Percentiles rank a stretch among this genome's conserved stretches.
Evolutionary conservation across 1,140 invertebrate genomes (phyloP).

Genomic region (Dreissena rostriformis): DNA sequence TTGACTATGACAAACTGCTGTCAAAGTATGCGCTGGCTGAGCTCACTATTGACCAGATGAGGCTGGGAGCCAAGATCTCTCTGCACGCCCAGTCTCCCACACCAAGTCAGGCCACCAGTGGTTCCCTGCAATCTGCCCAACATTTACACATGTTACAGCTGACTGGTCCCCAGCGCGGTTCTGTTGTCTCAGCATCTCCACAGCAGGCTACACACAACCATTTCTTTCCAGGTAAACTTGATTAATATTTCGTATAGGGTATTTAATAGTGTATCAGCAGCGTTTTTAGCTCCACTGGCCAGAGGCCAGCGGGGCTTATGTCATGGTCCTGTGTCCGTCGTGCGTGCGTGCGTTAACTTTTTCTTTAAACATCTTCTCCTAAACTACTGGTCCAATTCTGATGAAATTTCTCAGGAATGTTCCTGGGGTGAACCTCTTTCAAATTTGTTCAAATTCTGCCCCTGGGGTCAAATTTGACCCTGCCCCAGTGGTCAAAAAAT

Average conservation of each 20-base stretch:
- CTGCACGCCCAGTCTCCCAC: conserved; percentile 76
- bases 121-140: conserved; percentile 63
- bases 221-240: conserved; percentile 42
- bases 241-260: background rate
- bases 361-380: too few relatives aligned
- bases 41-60: conserved; percentile 80
- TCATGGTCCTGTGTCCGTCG: too few relatives aligned
- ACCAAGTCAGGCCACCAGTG: conserved; percentile 68
- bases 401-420: too few relatives aligned
- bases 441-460: too few relatives aligned
- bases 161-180: conserved; percentile 36
- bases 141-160: conserved; percentile 68
- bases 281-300: too few relatives aligned
- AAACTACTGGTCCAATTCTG: too few relatives aligned
- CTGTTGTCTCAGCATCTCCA: conserved; percentile 35
- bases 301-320: too few relatives aligned
- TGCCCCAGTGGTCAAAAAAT: too few relatives aligned
- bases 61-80: conserved; percentile 77
- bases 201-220: conserved; percentile 17
- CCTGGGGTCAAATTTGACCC: too few relatives aligned
- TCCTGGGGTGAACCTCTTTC: too few relatives aligned
- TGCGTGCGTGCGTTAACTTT: too few relatives aligned
- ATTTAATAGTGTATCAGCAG: too few relatives aligned
- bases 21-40: conserved; percentile 81
- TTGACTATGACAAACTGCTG: conserved; percentile 78